Evolutionary conservation across 2,888 invertebrate species (phyloP).

Genomic region (Hylaea fasciaria): DNA sequence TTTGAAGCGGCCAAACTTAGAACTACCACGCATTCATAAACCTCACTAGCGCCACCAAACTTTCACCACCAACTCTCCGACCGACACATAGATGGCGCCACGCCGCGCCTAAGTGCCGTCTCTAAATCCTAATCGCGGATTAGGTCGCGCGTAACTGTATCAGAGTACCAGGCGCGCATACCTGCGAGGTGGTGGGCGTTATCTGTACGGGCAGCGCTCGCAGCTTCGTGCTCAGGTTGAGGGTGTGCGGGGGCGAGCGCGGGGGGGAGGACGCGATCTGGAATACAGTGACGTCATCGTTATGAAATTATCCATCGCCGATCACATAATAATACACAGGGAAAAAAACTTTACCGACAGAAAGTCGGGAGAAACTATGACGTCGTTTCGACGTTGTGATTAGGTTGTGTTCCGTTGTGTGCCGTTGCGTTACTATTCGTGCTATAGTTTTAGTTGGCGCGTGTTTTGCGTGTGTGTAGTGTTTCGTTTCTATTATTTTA

Average conservation of each 20-base stretch:
- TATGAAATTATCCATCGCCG: background rate
- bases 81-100: constrained; percentile 40
- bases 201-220: constrained; percentile 78
- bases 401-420: no score
- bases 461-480: no score
- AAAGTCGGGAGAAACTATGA: no score
- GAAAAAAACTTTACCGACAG: background rate
- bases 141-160: constrained; percentile 75
- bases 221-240: constrained; percentile 78
- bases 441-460: no score
- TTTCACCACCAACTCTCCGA: constrained; percentile 4
- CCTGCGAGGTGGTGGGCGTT: constrained; percentile 78
- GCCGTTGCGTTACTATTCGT: no score
- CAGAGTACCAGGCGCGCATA: constrained; percentile 73
- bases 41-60: constrained; percentile 26
- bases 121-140: constrained; percentile 68
- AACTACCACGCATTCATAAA: background rate
- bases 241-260: constrained; percentile 68
- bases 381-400: no score
- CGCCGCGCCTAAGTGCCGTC: constrained; percentile 8
- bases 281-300: constrained; percentile 41
- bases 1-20: no score
- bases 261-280: constrained; percentile 76
- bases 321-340: no score
- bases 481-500: no score